Conservation (phyloP, 1,140 invertebrate genomes). For the Aphis gossypii region DNA sequence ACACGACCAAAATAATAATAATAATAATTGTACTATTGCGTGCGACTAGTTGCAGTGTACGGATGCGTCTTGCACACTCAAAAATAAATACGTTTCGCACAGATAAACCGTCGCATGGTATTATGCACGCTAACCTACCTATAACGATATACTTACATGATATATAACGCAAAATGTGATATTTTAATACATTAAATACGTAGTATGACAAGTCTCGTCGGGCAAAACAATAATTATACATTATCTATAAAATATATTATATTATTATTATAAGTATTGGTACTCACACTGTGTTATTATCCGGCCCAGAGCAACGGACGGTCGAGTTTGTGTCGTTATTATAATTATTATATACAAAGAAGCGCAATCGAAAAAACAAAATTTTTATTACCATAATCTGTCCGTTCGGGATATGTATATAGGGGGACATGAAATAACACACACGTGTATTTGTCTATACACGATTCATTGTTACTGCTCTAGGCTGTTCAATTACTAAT, state of each 20-base stretch:
- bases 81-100: conserved; percentile 14
- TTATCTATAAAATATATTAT: not conserved
- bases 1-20: not conserved
- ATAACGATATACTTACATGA: not conserved
- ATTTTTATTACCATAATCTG: conserved; percentile 2
- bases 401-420: not conserved
- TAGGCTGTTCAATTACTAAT: not conserved
- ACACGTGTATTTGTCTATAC: not conserved
- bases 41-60: not conserved
- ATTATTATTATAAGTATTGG: not conserved
- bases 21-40: not conserved
- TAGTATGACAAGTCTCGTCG: not conserved
- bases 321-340: not conserved
- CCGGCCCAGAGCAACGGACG: not conserved
- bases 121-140: not conserved
- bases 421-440: not conserved
- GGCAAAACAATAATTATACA: not conserved
- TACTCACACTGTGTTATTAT: not conserved
- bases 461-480: not conserved
- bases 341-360: not conserved
- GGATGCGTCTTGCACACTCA: not conserved
- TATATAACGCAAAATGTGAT: not conserved
- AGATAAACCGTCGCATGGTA: not conserved
- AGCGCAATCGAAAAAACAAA: conserved; percentile 1
- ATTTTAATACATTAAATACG: not conserved